Base-by-base conservation (phyloP, 1,140 invertebrate species). In the Prorops nasuta region DNA sequence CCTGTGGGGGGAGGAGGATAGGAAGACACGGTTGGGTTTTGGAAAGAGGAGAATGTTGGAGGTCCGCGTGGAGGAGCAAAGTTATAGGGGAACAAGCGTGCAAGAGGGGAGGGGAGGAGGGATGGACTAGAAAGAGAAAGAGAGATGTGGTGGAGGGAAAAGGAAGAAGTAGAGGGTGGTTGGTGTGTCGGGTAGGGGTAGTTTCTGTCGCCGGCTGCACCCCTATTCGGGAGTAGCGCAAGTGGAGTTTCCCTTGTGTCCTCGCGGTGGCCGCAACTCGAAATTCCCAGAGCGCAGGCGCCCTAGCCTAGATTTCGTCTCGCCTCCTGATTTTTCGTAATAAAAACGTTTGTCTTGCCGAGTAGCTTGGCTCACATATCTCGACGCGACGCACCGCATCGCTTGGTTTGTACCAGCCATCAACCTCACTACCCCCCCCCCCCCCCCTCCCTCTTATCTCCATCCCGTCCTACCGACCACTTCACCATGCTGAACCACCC, bases 291-390 rank as follows among this genome's bases (percentile, higher is more conserved):
- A 18, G 54, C 61, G 63, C 58, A 47, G 57, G 63, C 60, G 60
- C 48, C 10, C 40, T 36, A 40, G 32, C 60, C 58, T 61, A 63
- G 54, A 63, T 69, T 66, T 65, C 60, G 56, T 67, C 53, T 67
- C 58, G 58, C 44, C 51, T 56, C 46, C 63, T 62, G 63, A 67
- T 68, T 69, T 67, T 66, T 64, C 60, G 52, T 64, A 67, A 69
- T 69, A 67, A 69, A 69, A 69, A 67, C 66, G 64, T 69, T 69
- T 67, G 60, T 67, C 66, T 64, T 57, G 54, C 44, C 55, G 42
- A 64, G 57, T 60, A 44, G 56, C 44, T 47, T 49, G 35, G 47
- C 49, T 55, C 56, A 44, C 54, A 48, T 63, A 61, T 61, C 61
- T 62, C 54, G 24, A 49, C 36, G 21, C 18, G 12, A 10, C 35